Evolutionary conservation across 2,888 invertebrate species (phyloP), one percentile per base, ranked within the genome.

Genomic region (Allygus modestus): DNA sequence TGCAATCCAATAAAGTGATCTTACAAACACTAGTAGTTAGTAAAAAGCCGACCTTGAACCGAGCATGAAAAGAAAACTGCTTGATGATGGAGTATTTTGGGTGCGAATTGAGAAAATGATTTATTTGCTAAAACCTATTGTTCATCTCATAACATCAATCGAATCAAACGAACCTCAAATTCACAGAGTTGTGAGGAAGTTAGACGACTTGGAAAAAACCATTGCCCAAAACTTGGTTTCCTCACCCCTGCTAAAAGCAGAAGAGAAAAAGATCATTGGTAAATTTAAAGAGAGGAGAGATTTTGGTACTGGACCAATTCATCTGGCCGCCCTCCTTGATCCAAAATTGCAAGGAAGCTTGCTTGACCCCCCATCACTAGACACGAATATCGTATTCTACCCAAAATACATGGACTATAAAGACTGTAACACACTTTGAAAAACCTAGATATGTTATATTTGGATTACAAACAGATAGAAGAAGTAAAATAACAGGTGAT

Each of bases 41-140:
- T 81, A 84, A 85, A 81, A 61, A 81, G 41, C 82, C 43, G 37
- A 81, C 1, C 15, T 83, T 15, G n/a, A 54, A 9, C 71, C 71
- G 15, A 84, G 82, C 28, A 54, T 77, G n/a, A 83, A 85, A 46
- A 73, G 69, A 51, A 51, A 82, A 43, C 43, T 85, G 11, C 81
- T 87, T 41, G 83, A 85, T 71, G 86, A 86, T 54, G 82, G 65
- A 20, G 85, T 85, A 20, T 86, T 84, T 82, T 85, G 85, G 85
- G 54, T 84, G 28, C 69, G 82, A n/a, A 58, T 86, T 7, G 84
- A 85, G 71, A 85, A 81, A 17, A 31, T 85, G 11, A 61, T 84
- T 20, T 31, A 82, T 37, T 28, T 86, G 26, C 43, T 86, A 17
- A 43, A 84, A 81, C 85, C 86, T 58, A 85, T 85, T 41, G 23